Conservation (phyloP, 2,888 invertebrate species). For the Perithous albicinctus region DNA sequence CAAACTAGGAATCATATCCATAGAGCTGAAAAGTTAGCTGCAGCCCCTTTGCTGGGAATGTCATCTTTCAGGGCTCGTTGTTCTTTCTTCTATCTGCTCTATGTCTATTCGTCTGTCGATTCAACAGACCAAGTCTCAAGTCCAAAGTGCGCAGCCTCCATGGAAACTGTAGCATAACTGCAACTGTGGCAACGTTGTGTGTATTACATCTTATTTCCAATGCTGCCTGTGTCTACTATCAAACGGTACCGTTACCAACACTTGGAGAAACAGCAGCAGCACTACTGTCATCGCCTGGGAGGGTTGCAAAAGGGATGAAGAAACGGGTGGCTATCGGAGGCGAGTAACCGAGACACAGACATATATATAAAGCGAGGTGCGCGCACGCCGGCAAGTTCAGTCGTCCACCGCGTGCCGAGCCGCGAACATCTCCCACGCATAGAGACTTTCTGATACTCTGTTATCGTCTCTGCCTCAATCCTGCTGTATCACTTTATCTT, state of each 20-base stretch:
- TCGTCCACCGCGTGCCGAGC: slow-evolving; percentile 79
- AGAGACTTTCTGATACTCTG: slow-evolving; percentile 51
- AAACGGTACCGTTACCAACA: slow-evolving; percentile 37
- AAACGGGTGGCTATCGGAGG: slow-evolving; percentile 58
- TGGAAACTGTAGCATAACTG: slow-evolving; percentile 17
- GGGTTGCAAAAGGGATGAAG: slow-evolving; percentile 66
- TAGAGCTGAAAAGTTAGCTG: neutral
- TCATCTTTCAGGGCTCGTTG: slow-evolving; percentile 58
- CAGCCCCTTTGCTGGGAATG: slow-evolving; percentile 47
- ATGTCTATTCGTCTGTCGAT: slow-evolving; percentile 32
- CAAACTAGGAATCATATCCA: neutral
- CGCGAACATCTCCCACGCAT: slow-evolving; percentile 76
- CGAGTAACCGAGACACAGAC: slow-evolving; percentile 51
- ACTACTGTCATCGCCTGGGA: slow-evolving; percentile 64
- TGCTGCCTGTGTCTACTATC: slow-evolving; percentile 49
- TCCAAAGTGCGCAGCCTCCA: slow-evolving; percentile 74
- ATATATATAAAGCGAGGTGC: slow-evolving; percentile 75
- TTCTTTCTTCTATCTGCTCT: slow-evolving; percentile 43
- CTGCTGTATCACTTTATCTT: slow-evolving; percentile 4
- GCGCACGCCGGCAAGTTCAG: slow-evolving; percentile 80
- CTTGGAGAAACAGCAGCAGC: slow-evolving; percentile 36
- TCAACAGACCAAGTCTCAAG: slow-evolving; percentile 48
- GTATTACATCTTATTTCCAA: slow-evolving; percentile 62
- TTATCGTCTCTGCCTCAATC: slow-evolving; percentile 46
- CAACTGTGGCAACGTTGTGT: slow-evolving; percentile 33